Evolutionary conservation across 2,113 vertebrate genomes (phyloP).

Genomic region (Cricetomys ansorgei): DNA sequence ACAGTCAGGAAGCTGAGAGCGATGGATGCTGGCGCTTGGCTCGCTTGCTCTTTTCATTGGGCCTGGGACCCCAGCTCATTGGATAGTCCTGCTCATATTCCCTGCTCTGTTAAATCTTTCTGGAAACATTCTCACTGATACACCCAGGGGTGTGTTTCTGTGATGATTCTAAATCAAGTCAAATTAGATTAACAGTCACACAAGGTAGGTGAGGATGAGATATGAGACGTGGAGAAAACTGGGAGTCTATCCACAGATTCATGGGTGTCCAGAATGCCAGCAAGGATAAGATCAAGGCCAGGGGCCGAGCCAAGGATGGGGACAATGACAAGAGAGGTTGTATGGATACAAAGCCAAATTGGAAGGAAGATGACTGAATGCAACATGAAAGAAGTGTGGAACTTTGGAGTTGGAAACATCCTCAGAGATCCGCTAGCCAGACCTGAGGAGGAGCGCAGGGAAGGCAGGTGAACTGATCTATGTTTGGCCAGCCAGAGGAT

Average conservation of each 20-base stretch:
- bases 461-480: too few relatives aligned
- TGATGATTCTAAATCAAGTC: background rate
- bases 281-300: background rate
- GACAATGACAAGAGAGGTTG: background rate
- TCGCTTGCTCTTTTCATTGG: background rate
- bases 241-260: background rate
- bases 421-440: background rate
- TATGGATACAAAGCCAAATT: background rate
- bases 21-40: too few relatives aligned
- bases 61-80: too few relatives aligned
- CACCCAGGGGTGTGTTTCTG: background rate
- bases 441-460: background rate
- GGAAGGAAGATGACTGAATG: background rate
- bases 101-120: background rate
- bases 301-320: background rate
- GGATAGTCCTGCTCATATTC: background rate
- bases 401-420: background rate
- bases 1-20: background rate
- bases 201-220: accelerated
- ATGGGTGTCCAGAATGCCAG: background rate
- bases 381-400: background rate
- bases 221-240: background rate
- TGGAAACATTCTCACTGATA: background rate
- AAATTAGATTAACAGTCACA: background rate
- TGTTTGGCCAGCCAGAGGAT: background rate